Conservation (phyloP, 2,888 invertebrate genomes). For the Troilus luridus region DNA sequence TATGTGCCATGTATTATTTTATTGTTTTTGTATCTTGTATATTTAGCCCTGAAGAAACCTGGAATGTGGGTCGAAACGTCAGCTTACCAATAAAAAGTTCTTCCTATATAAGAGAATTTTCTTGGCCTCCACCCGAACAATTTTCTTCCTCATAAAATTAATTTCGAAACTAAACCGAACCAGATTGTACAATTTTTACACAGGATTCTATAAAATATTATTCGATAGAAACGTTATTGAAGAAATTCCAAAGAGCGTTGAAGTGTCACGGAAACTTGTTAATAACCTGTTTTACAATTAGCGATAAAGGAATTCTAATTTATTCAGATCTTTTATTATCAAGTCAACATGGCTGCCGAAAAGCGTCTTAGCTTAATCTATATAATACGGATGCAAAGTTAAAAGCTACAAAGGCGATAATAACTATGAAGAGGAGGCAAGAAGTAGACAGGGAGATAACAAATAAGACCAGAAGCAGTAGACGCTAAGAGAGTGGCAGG, state of each 20-base stretch:
- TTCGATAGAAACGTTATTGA: too few species aligned
- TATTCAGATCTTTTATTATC: background rate
- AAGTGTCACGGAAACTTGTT: background rate
- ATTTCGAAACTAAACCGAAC: too few species aligned
- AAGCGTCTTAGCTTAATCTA: background rate
- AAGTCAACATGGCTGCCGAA: background rate
- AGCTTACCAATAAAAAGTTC: too few species aligned
- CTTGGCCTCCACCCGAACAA: too few species aligned
- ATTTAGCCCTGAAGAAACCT: too few species aligned
- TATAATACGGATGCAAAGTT: background rate
- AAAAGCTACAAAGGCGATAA: background rate
- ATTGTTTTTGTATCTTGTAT: too few species aligned
- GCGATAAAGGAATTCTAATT: background rate
- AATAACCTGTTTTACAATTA: background rate
- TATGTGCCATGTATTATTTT: too few species aligned
- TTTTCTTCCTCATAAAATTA: too few species aligned
- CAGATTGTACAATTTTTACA: too few species aligned
- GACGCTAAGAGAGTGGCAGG: background rate
- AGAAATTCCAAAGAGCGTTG: background rate
- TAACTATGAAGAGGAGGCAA: background rate
- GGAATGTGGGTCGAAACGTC: too few species aligned
- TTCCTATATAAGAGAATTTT: too few species aligned
- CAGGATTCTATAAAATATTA: too few species aligned
- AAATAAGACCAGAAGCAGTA: background rate
- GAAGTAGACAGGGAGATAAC: constrained; percentile 8